A percentile compares a stretch with the other conserved stretches of the same genome.
Evolutionary conservation across 2,797 vertebrate genomes (phyloP).

Genomic region (Odontamblyopus rebecca): DNA sequence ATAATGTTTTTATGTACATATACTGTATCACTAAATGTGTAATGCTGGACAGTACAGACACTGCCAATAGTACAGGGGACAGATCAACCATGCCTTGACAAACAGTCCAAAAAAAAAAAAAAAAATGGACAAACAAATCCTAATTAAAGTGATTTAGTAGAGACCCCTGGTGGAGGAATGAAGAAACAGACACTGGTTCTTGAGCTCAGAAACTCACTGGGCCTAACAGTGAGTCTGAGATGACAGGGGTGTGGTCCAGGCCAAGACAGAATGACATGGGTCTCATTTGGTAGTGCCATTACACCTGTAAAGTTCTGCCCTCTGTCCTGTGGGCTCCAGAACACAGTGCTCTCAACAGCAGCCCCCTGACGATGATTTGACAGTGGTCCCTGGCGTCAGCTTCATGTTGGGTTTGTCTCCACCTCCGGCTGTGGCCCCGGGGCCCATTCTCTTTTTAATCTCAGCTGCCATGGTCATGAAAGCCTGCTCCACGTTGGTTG

Average conservation of each 20-base stretch:
- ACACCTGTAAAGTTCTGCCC: constrained; percentile 85
- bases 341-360: constrained; percentile 88
- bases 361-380: constrained; percentile 94
- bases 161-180: constrained; percentile 90
- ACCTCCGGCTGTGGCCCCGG: constrained; percentile 78
- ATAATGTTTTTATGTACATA: constrained; percentile 78
- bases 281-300: constrained; percentile 90
- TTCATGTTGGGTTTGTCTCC: constrained; percentile 89
- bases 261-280: constrained; percentile 56
- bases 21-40: constrained; percentile 85
- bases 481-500: constrained; percentile 87
- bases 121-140: constrained; percentile 61
- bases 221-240: constrained; percentile 85
- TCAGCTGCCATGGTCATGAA: constrained; percentile 90
- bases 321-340: constrained; percentile 38
- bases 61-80: constrained; percentile 80
- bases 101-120: constrained; percentile 69
- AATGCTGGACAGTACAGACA: constrained; percentile 89
- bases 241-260: constrained; percentile 50
- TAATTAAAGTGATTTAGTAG: constrained; percentile 85
- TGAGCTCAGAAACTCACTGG: constrained; percentile 79
- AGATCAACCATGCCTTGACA: constrained; percentile 88
- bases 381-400: constrained; percentile 93
- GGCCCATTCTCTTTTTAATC: constrained; percentile 89
- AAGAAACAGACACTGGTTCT: constrained; percentile 79